A percentile compares a stretch with the other conserved stretches of the same genome.
Evolutionary conservation across 2,888 invertebrate species (phyloP).

Genomic region (Microchrysa polita): DNA sequence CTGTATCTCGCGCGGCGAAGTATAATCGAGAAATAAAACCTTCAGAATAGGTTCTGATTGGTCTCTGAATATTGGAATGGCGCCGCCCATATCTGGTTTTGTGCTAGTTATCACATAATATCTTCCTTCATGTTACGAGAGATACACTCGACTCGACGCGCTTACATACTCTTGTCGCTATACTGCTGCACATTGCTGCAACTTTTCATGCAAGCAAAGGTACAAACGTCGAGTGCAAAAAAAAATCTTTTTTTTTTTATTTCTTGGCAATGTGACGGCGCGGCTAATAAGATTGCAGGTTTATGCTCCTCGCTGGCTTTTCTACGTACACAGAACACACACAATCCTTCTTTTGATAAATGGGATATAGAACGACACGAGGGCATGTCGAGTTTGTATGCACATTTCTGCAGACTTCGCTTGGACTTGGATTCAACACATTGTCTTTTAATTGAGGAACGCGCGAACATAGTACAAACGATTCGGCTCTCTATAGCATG

Average conservation of each 20-base stretch:
- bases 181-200: background rate
- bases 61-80: conserved; percentile 59
- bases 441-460: conserved; percentile 6
- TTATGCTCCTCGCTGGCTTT: background rate
- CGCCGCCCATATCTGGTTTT: conserved; percentile 65
- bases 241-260: background rate
- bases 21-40: conserved; percentile 51
- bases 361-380: background rate
- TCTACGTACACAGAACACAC: no score
- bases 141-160: background rate
- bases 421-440: background rate
- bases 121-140: conserved; percentile 27
- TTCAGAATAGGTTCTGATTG: conserved; percentile 58
- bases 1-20: conserved; percentile 51
- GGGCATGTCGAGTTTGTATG: background rate
- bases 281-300: background rate
- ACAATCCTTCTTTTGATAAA: no score
- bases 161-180: background rate
- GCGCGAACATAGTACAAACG: background rate
- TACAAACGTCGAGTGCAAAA: background rate
- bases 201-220: conserved; percentile 17
- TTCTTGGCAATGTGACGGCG: background rate
- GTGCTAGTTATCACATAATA: conserved; percentile 49
- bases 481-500: background rate
- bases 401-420: conserved; percentile 1